phyloP scores from a whole-genome alignment of 2,888 invertebrate species.

The Drosophila limbata region DNA sequence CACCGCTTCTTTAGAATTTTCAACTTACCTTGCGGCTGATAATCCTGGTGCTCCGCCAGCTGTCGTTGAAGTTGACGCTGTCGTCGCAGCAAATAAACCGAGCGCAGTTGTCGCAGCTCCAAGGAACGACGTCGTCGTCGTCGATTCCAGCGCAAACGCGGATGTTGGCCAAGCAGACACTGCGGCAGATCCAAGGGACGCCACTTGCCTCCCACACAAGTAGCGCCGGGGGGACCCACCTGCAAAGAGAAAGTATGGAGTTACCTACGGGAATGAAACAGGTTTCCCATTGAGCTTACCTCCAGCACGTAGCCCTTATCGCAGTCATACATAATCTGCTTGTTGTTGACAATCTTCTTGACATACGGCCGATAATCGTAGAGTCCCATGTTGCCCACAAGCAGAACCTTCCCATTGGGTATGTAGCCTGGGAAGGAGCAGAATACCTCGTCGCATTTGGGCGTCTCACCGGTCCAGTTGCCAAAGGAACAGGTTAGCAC shows the following conservation, averaged over 20 bases:
- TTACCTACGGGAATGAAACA: too few species aligned
- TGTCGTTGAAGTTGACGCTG: constrained; percentile 71
- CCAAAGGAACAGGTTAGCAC: constrained; percentile 96
- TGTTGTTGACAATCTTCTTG: constrained; percentile 93
- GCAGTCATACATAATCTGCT: constrained; percentile 98
- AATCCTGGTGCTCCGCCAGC: constrained; percentile 51
- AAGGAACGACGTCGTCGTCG: constrained; percentile 88
- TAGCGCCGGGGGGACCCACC: constrained; percentile 96
- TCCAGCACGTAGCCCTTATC: constrained; percentile 95
- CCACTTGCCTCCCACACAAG: constrained; percentile 97
- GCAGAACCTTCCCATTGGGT: constrained; percentile 94
- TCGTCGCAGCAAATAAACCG: constrained; percentile 77
- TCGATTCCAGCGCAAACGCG: constrained; percentile 93
- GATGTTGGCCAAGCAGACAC: constrained; percentile 94
- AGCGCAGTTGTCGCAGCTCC: constrained; percentile 78
- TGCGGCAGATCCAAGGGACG: constrained; percentile 94
- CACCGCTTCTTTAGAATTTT: too few species aligned
- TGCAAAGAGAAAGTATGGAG: not conserved
- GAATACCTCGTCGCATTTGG: constrained; percentile 95
- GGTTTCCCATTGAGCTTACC: constrained; percentile 23
- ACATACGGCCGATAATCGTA: constrained; percentile 98
- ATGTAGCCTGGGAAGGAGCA: constrained; percentile 97
- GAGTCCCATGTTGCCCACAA: constrained; percentile 97
- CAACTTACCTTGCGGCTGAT: constrained; percentile 16
- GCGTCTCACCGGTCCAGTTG: constrained; percentile 96